phyloP scores from a whole-genome alignment of 1,140 invertebrate genomes.

The Chironomus tepperi region DNA sequence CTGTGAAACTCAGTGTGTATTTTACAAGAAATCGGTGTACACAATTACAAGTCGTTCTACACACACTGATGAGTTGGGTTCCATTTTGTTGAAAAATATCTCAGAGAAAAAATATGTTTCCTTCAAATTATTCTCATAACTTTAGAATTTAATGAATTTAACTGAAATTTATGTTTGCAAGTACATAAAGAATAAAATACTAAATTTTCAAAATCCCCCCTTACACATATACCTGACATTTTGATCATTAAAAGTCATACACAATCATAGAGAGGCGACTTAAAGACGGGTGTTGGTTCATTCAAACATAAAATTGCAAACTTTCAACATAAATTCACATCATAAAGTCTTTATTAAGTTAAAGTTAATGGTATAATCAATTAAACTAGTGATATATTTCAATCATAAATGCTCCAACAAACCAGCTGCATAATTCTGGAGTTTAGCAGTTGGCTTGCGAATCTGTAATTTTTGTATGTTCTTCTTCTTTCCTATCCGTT shows the following conservation, averaged over 20 bases:
- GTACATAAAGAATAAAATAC: neutral
- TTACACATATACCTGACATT: neutral
- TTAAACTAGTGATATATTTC: too few relatives aligned
- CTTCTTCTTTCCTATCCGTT: slow-evolving; percentile 7
- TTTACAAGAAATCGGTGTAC: slow-evolving; percentile 23
- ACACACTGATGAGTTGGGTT: slow-evolving; percentile 22
- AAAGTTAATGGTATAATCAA: too few relatives aligned
- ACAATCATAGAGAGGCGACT: neutral
- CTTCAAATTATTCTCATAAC: neutral
- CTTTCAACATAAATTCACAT: neutral
- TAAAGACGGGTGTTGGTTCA: slow-evolving; percentile 16
- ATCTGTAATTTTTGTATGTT: neutral
- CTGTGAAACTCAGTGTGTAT: neutral
- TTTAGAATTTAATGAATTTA: slow-evolving; percentile 12
- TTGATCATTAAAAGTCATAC: neutral
- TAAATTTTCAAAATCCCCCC: neutral
- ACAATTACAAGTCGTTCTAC: slow-evolving; percentile 21
- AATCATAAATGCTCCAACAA: too few relatives aligned
- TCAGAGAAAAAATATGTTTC: slow-evolving; percentile 23
- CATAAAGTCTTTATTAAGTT: too few relatives aligned
- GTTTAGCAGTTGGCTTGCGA: neutral
- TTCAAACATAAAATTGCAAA: neutral
- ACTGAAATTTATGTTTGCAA: neutral
- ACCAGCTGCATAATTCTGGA: neutral
- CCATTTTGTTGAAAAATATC: slow-evolving; percentile 24